Evolutionary conservation across 53 echinoderm and acorn worm genomes (phyloP).

Genomic region (Mesocentrotus franciscanus): DNA sequence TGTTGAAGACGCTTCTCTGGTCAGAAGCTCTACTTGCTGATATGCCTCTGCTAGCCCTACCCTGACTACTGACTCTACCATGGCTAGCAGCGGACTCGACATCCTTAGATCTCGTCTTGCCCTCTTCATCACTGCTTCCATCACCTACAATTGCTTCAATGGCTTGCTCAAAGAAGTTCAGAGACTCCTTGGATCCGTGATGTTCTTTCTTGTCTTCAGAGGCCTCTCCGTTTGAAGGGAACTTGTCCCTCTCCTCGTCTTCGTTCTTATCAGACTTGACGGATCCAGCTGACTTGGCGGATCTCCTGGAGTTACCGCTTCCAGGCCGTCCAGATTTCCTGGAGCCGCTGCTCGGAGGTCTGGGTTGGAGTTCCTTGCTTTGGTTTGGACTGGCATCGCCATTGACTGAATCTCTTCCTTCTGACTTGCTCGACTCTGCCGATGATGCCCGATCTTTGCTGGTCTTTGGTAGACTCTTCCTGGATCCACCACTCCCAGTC

Average conservation of each 20-base stretch:
- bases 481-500: slow-evolving; percentile 20
- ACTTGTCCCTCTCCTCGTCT: slow-evolving; percentile 33
- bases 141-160: slow-evolving; percentile 1
- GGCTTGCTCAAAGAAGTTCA: slow-evolving; percentile 64
- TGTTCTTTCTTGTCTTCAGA: slow-evolving; percentile 10
- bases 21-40: slow-evolving; percentile 41
- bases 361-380: slow-evolving; percentile 15
- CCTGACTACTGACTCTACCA: slow-evolving; percentile 58
- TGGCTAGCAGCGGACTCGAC: slow-evolving; percentile 47
- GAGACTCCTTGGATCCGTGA: slow-evolving; percentile 53
- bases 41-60: slow-evolving; percentile 38
- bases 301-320: slow-evolving; percentile 46
- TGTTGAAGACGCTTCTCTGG: slow-evolving; percentile 58
- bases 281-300: slow-evolving; percentile 38
- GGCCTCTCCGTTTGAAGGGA: neutral
- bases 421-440: slow-evolving; percentile 46
- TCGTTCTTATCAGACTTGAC: slow-evolving; percentile 4
- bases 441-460: slow-evolving; percentile 48
- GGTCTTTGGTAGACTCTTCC: neutral
- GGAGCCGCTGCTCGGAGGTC: slow-evolving; percentile 59
- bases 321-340: slow-evolving; percentile 57
- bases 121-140: slow-evolving; percentile 48
- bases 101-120: slow-evolving; percentile 40
- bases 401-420: neutral
- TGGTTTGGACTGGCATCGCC: neutral